Evolutionary conservation across 2,888 invertebrate species (phyloP), one percentile per base, ranked within the genome.

Genomic region (Yponomeuta sedellus): DNA sequence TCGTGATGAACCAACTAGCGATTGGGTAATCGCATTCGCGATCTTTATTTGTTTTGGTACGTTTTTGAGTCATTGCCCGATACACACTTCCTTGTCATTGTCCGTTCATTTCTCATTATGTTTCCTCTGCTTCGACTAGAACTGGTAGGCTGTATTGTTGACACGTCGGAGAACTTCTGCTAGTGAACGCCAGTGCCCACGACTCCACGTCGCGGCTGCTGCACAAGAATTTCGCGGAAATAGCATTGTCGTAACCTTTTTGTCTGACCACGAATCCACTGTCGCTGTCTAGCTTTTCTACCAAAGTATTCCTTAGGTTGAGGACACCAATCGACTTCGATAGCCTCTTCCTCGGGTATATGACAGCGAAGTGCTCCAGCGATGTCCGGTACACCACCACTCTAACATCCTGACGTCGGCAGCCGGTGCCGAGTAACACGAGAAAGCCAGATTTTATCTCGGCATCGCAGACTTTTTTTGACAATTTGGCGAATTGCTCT

Each of bases 361-460:
- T 92, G 10, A 94, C 94, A 1, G 93, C 93, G 73, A 94, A 94
- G 73, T 94, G 94, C 75, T 94, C 94, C 75, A 93, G 80, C 62
- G 93, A 92, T 6, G 94, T 94, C 69, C 92, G 87, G 77, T 94
- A 94, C 28, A 94, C 94, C 72, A 93, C 93, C 70, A 93, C 93
- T 73, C 94, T 89, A 6, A 94, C 93, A 69, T 92, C 90, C 78
- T 93, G 94, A 20, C 92, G 86, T 74, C 92, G 12, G 44, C 44
- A 88, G 71, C 93, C 93, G 68, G 91, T 92, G 1, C 93, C 92
- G 56, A 93, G 72, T 61, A 94, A 83, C 71, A 92, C 93, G 83
- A 94, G 88, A 75, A 92, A 92, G n/a, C 94, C 94, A 69, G 92
- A 92, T 82, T 93, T 94, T 69, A 92, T 87, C 80, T 94, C 94